phyloP scores from a whole-genome alignment of 2,888 invertebrate species.

The Hypomecis atomaria region DNA sequence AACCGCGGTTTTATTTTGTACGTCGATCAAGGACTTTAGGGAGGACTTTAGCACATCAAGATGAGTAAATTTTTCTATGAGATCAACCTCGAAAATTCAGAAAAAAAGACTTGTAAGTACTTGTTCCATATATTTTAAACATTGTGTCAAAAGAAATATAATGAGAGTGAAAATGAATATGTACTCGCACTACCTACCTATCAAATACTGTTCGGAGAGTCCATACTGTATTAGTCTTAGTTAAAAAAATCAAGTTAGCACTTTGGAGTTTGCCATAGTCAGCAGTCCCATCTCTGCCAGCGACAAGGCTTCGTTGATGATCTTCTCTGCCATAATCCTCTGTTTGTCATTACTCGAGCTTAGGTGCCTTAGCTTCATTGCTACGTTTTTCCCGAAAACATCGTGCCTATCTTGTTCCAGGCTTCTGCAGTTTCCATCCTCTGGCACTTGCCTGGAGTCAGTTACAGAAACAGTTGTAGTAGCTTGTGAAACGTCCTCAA shows the following conservation, averaged over 20 bases:
- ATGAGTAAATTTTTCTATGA: not conserved
- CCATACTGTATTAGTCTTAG: not conserved
- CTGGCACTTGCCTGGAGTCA: not conserved
- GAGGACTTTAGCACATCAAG: no score
- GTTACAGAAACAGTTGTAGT: not conserved
- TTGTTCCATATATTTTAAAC: no score
- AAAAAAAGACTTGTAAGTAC: no score
- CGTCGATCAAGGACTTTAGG: no score
- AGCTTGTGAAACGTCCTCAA: not conserved
- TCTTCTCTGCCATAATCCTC: slow-evolving; percentile 37
- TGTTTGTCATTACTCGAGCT: slow-evolving; percentile 28
- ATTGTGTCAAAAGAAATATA: not conserved
- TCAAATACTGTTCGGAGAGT: not conserved
- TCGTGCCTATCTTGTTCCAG: slow-evolving; percentile 19
- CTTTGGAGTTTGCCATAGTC: slow-evolving; percentile 12
- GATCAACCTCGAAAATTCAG: not conserved
- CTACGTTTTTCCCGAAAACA: slow-evolving; percentile 33
- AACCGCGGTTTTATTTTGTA: no score
- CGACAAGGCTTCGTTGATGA: slow-evolving; percentile 37
- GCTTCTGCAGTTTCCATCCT: not conserved
- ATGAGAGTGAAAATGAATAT: no score
- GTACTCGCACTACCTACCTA: no score
- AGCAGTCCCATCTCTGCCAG: slow-evolving; percentile 37
- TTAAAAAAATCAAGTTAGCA: slow-evolving; percentile 1
- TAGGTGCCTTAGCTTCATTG: slow-evolving; percentile 33